Conservation (phyloP, 2,888 invertebrate genomes). For the Lasioglossum figueresi region DNA sequence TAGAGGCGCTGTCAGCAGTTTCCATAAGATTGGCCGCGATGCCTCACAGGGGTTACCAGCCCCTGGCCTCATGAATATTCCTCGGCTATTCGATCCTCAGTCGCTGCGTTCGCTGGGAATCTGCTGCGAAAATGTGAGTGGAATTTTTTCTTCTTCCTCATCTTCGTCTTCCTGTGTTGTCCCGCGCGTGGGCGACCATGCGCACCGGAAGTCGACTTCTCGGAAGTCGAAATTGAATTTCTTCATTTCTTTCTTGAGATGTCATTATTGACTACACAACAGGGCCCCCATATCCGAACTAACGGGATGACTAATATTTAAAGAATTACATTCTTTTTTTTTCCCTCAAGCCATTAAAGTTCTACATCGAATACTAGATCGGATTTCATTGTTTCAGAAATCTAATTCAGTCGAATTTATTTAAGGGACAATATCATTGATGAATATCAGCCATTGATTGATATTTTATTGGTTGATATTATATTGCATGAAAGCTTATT, state of each 20-base stretch:
- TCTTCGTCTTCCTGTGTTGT: background rate
- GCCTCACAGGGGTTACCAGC: slow-evolving; percentile 43
- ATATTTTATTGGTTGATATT: too few species aligned
- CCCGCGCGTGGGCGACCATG: background rate
- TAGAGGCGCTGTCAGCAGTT: slow-evolving; percentile 72
- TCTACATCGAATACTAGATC: too few species aligned
- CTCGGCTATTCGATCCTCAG: slow-evolving; percentile 29
- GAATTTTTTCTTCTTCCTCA: slow-evolving; percentile 17
- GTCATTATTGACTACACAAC: background rate
- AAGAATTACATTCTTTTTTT: too few species aligned
- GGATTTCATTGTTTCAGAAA: too few species aligned
- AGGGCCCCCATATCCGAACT: background rate
- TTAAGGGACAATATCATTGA: too few species aligned
- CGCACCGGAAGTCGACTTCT: background rate
- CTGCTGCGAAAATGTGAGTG: slow-evolving; percentile 22
- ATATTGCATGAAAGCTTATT: too few species aligned
- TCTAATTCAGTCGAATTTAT: too few species aligned
- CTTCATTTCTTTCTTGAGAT: background rate
- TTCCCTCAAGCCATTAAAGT: too few species aligned
- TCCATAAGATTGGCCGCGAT: slow-evolving; percentile 62
- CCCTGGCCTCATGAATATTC: slow-evolving; percentile 38
- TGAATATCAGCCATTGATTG: too few species aligned
- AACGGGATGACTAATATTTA: too few species aligned
- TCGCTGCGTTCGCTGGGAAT: background rate
- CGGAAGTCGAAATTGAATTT: background rate